These are phyloP conservation scores for Potamarius usumacintae DNA, from an alignment of 2,113 vertebrate genomes.

Conservation along the genomic window DNA sequence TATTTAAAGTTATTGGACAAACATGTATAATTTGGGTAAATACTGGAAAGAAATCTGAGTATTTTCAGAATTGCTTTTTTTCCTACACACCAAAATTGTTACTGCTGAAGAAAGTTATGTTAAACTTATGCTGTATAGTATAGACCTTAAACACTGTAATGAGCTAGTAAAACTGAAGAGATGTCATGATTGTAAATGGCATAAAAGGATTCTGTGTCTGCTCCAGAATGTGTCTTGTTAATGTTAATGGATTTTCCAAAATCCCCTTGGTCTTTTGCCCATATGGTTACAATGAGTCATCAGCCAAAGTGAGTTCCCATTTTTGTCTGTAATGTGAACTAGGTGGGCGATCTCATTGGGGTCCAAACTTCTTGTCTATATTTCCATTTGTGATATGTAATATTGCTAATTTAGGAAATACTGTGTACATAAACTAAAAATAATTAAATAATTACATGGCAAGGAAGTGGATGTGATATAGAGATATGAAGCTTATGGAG, in stretches of 20 bases:
- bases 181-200: neutral
- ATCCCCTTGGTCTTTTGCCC: constrained; percentile 22
- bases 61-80: neutral
- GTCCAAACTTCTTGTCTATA: neutral
- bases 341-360: constrained; percentile 27
- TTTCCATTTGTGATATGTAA: constrained; percentile 43
- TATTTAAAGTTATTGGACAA: neutral
- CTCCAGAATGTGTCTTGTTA: constrained; percentile 32
- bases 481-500: neutral
- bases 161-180: neutral
- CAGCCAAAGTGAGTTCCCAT: constrained; percentile 34
- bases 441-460: neutral
- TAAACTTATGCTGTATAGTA: neutral
- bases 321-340: constrained; percentile 21
- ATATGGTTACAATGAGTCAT: constrained; percentile 21
- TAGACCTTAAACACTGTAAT: neutral
- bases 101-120: neutral
- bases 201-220: constrained; percentile 11
- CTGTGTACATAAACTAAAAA: constrained; percentile 19
- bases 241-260: constrained; percentile 33
- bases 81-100: neutral
- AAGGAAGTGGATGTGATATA: neutral
- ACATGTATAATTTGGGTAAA: neutral
- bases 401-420: constrained; percentile 19
- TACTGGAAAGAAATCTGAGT: neutral